A percentile compares a stretch with the other conserved stretches of the same genome.
Evolutionary conservation across 2,797 vertebrate genomes (phyloP).

Genomic region (Denticeps clupeoides): DNA sequence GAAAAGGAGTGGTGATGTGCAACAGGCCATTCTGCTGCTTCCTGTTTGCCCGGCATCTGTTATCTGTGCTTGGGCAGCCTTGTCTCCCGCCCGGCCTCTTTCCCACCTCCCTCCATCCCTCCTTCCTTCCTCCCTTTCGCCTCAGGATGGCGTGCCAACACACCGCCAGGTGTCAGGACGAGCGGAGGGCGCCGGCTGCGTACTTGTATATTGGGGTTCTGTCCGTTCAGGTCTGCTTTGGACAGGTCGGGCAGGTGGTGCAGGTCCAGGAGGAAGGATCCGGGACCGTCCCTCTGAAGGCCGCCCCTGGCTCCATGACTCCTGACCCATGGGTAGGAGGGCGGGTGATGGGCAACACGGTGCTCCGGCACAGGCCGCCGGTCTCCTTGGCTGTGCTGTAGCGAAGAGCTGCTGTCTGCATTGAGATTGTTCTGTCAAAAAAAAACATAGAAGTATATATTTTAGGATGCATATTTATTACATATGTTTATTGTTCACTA

Average conservation of each 20-base stretch:
- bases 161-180: conserved; percentile 38
- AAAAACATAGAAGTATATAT: conserved; percentile 6
- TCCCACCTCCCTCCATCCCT: not conserved
- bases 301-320: conserved; percentile 54
- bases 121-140: not conserved
- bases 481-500: too few species aligned
- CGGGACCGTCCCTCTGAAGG: conserved; percentile 75
- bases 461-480: not conserved
- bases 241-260: conserved; percentile 95
- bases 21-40: conserved; percentile 44
- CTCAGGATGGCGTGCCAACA: not conserved
- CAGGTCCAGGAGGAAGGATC: conserved; percentile 83
- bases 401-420: conserved; percentile 53
- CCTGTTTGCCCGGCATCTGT: conserved; percentile 42
- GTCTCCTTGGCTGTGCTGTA: conserved; percentile 44
- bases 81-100: conserved; percentile 22
- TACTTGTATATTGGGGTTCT: conserved; percentile 98
- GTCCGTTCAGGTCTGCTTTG: conserved; percentile 89
- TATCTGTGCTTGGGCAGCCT: conserved; percentile 43
- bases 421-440: conserved; percentile 61
- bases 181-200: too few species aligned
- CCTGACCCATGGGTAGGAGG: conserved; percentile 62
- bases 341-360: conserved; percentile 55
- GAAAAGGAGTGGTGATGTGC: conserved; percentile 53
- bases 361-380: conserved; percentile 54